Conservation (phyloP, 2,888 invertebrate genomes). For the Eurois occulta region DNA sequence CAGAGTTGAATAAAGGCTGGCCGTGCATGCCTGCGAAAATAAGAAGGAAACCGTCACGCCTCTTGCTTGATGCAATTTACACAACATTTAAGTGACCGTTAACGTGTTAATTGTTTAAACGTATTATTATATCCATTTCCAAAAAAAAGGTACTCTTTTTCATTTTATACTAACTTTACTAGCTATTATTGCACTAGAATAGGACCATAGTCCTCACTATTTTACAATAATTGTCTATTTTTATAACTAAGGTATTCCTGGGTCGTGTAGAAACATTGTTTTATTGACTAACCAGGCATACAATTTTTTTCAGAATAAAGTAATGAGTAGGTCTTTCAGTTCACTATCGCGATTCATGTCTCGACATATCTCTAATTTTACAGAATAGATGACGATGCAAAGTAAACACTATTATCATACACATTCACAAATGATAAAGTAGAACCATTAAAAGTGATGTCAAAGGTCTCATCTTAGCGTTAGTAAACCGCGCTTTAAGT, state of each 20-base stretch:
- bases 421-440: background rate
- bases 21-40: slow-evolving; percentile 86
- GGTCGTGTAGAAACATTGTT: too few species aligned
- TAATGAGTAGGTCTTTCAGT: too few species aligned
- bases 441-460: slow-evolving; percentile 7
- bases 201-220: too few species aligned
- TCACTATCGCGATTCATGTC: too few species aligned
- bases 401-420: background rate
- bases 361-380: background rate
- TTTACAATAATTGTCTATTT: too few species aligned
- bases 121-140: slow-evolving; percentile 15
- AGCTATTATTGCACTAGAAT: too few species aligned
- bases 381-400: background rate
- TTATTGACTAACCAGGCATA: too few species aligned
- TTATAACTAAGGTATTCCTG: too few species aligned
- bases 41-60: slow-evolving; percentile 9
- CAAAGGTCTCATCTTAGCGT: slow-evolving; percentile 23
- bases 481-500: slow-evolving; percentile 23
- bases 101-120: slow-evolving; percentile 5
- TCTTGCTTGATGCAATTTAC: slow-evolving; percentile 17
- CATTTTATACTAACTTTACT: too few species aligned
- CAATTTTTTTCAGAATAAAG: too few species aligned
- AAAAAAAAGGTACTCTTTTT: too few species aligned
- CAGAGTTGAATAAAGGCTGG: slow-evolving; percentile 82
- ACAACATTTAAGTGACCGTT: slow-evolving; percentile 20